These are phyloP conservation scores for Delphinus delphis DNA, from an alignment of 2,113 vertebrate genomes.

Conservation along the genomic window DNA sequence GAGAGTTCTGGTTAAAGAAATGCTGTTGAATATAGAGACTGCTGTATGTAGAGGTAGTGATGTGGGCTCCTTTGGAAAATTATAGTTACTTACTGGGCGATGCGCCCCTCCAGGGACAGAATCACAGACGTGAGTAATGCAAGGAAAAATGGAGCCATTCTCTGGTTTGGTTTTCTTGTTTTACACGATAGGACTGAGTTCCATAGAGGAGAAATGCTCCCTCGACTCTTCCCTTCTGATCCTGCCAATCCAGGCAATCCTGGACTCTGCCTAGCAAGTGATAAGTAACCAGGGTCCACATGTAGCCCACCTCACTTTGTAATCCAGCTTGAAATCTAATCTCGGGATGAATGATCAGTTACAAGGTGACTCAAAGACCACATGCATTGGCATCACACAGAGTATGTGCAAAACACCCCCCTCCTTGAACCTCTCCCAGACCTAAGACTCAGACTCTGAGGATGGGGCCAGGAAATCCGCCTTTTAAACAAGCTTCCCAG, in stretches of 20 bases:
- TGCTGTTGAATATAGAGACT: neutral
- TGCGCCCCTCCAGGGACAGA: neutral
- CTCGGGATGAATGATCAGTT: neutral
- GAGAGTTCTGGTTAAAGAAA: neutral
- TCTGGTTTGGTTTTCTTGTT: neutral
- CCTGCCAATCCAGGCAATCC: neutral
- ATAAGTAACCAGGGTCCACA: neutral
- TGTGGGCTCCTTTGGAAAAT: neutral
- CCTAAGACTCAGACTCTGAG: neutral
- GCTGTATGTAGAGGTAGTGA: neutral
- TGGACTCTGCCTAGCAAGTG: neutral
- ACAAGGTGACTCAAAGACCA: neutral
- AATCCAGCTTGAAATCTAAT: neutral
- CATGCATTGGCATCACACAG: neutral
- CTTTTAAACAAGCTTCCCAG: neutral
- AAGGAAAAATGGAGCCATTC: neutral
- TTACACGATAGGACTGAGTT: neutral
- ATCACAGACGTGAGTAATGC: neutral
- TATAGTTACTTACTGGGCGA: neutral
- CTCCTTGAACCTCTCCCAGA: neutral
- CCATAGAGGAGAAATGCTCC: neutral
- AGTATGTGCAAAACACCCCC: neutral
- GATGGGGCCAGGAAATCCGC: neutral
- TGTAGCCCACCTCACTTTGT: neutral
- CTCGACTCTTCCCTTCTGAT: neutral